Base-by-base conservation (phyloP, 2,888 invertebrate species). In the Rotaria sp. region DNA sequence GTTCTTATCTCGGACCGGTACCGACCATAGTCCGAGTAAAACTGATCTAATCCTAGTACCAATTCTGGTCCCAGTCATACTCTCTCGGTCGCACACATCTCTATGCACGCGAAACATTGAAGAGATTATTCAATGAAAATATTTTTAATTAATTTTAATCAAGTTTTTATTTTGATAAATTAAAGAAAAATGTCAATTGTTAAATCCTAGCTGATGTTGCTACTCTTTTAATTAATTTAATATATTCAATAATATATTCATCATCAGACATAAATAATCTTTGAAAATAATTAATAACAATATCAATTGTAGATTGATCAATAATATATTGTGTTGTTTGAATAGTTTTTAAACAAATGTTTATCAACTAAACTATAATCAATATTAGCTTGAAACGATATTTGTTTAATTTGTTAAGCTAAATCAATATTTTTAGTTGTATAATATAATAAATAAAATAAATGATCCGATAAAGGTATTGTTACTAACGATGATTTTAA, bases 211-310 rank as follows among this genome's bases (percentile, higher is more conserved):
- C 41, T 45, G 45, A 26, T n/a, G 45, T 80, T 5, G 41, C 80
- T 26, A n/a, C 24, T 45, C 80, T 4, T 80, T 80, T 80, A 26
- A 7, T 67, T 38, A 21, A 35, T 67, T 67, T 67, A 21, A 38
- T 67, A 30, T 67, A 18, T 67, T 67, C 67, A 7, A 21, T 18
- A 35, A 35, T 35, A 30, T 80, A 0, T 45, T 80, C 26, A 21
- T 26, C n/a, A n/a, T 80, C 80, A 45, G 45, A 80, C 80, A 80
- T 80, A n/a, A 80, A 80, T 45, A 80, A 80, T 41, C 80, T 26
- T 80, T 80, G 45, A 26, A 80, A 80, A 80, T 80, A 80, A 45
- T 80, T 80, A 15, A 45, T 80, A 3, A 80, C n/a, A 26, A 80
- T 45, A 45, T 80, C 80, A n/a, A 80, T 7, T 13, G 80, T 80